Evolutionary conservation across 1,140 invertebrate species (phyloP).

Genomic region (Tribolium castaneum): DNA sequence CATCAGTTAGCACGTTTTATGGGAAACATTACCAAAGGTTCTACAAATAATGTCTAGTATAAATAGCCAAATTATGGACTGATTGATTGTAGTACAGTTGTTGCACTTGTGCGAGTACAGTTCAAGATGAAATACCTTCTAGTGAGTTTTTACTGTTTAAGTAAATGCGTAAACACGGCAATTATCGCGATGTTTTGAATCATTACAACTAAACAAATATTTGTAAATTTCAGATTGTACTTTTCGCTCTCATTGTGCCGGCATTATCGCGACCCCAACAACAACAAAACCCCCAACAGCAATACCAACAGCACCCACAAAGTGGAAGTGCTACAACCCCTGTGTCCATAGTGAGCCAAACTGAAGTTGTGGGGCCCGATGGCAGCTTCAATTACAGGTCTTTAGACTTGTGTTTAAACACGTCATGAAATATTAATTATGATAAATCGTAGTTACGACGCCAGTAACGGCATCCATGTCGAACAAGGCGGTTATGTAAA

Average conservation of each 20-base stretch:
- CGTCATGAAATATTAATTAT: background rate
- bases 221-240: conserved; percentile 41
- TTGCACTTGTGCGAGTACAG: background rate
- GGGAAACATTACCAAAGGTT: conserved; percentile 36
- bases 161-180: background rate
- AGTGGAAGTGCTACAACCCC: conserved; percentile 17
- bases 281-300: conserved; percentile 50
- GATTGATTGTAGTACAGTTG: conserved; percentile 29
- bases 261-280: conserved; percentile 45
- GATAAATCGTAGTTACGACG: conserved; percentile 68
- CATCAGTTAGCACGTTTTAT: conserved; percentile 50
- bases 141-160: conserved; percentile 27
- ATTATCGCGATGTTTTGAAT: background rate
- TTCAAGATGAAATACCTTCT: conserved; percentile 15
- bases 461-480: conserved; percentile 72
- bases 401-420: background rate
- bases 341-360: conserved; percentile 62
- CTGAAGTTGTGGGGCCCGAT: conserved; percentile 62
- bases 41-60: conserved; percentile 41
- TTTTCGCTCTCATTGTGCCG: conserved; percentile 33
- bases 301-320: conserved; percentile 36
- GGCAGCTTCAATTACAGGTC: conserved; percentile 63
- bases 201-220: background rate
- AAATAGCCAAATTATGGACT: conserved; percentile 37
- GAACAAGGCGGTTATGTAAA: conserved; percentile 73